These are phyloP conservation scores for Pteropus alecto DNA, from an alignment of 2,113 vertebrate genomes.

Conservation along the genomic window DNA sequence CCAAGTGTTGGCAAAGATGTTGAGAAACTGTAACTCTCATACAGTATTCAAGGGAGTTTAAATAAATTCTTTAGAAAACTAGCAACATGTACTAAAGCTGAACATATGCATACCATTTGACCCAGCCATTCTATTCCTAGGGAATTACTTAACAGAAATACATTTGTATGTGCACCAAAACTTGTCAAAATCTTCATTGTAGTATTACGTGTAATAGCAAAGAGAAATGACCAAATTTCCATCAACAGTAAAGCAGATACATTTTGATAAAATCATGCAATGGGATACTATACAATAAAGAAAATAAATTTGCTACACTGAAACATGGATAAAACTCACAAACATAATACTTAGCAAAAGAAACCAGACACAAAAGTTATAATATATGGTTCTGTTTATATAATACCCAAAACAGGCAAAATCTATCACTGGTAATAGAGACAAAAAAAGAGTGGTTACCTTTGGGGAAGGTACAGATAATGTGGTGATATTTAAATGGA, in stretches of 20 bases:
- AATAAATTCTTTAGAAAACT: conserved; percentile 1
- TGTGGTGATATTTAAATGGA: not conserved
- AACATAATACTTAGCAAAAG: not conserved
- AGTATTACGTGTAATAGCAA: not conserved
- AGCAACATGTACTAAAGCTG: not conserved
- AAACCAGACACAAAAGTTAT: not conserved
- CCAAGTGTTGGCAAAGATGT: not conserved
- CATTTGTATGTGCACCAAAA: not conserved
- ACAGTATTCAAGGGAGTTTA: not conserved
- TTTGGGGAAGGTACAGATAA: not conserved
- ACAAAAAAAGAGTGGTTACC: not conserved
- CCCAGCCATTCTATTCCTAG: not conserved
- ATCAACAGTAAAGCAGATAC: not conserved
- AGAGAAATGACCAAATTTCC: not conserved
- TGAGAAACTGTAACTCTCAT: not conserved
- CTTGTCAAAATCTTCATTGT: not conserved
- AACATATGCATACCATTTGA: not conserved
- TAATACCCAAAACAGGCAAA: not conserved
- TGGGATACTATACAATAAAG: not conserved
- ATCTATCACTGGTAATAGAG: not conserved
- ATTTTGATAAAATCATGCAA: not conserved
- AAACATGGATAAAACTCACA: not conserved
- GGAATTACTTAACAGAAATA: not conserved
- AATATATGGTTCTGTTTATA: not conserved
- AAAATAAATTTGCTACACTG: not conserved